Evolutionary conservation across 2,113 vertebrate genomes (phyloP).

Genomic region (Rhinolophus ferrumequinum): DNA sequence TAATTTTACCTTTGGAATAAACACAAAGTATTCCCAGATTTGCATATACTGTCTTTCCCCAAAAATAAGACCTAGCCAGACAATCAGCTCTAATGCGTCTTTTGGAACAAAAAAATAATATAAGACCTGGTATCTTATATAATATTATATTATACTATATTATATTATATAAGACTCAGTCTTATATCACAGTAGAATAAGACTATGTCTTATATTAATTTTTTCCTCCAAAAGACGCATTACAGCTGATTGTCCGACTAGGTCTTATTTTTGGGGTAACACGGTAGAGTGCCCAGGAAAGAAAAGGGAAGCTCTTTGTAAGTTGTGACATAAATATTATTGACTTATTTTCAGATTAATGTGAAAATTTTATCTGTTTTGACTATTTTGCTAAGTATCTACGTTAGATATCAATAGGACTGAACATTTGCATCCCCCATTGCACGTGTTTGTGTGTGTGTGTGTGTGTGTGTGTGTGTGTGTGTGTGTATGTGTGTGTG

Average conservation of each 20-base stretch:
- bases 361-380: background rate
- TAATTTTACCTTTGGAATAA: background rate
- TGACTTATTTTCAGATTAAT: background rate
- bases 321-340: background rate
- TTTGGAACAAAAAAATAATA: too few species aligned
- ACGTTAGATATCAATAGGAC: background rate
- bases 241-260: too few species aligned
- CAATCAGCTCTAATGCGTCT: too few species aligned
- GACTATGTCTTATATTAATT: too few species aligned
- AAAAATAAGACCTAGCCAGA: too few species aligned
- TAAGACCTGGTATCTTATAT: too few species aligned
- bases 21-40: background rate
- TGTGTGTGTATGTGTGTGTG: background rate
- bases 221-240: too few species aligned
- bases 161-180: too few species aligned
- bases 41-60: background rate
- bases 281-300: background rate
- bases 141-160: too few species aligned
- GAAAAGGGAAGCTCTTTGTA: background rate
- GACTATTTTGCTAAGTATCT: background rate
- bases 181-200: too few species aligned
- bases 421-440: background rate
- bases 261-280: too few species aligned
- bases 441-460: background rate
- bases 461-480: background rate